Evolutionary conservation across 2,888 invertebrate species (phyloP).

Genomic region (Teleiodes luculella): DNA sequence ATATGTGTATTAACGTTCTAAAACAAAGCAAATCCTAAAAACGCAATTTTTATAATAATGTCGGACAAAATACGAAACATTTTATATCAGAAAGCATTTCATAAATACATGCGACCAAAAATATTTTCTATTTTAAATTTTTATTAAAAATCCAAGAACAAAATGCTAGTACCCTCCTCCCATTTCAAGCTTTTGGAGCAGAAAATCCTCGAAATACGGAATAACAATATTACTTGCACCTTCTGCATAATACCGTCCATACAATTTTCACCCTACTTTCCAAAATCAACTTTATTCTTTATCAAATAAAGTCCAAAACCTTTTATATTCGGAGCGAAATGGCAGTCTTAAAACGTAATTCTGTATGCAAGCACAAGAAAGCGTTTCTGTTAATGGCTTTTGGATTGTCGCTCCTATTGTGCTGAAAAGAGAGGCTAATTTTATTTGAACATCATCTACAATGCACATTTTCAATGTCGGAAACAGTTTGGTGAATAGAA

Average conservation of each 20-base stretch:
- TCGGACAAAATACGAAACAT: background rate
- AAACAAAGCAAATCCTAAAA: no score
- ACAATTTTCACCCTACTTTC: background rate
- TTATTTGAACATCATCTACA: constrained; percentile 14
- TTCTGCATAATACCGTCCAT: constrained; percentile 33
- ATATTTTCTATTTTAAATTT: background rate
- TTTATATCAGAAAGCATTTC: background rate
- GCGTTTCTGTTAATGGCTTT: constrained; percentile 29
- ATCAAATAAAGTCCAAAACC: background rate
- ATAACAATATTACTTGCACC: constrained; percentile 49
- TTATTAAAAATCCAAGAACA: background rate
- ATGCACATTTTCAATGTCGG: constrained; percentile 5
- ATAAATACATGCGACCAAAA: background rate
- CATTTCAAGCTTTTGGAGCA: constrained; percentile 12
- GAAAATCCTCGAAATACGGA: constrained; percentile 48
- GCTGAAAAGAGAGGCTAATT: constrained; percentile 24
- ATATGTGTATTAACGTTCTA: no score
- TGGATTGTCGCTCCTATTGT: constrained; percentile 28
- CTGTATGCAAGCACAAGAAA: constrained; percentile 27
- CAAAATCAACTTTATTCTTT: background rate
- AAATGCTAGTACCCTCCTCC: background rate
- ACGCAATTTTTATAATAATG: no score
- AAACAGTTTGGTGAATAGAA: constrained; percentile 1
- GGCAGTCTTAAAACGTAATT: constrained; percentile 35
- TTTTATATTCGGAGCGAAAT: background rate